These are phyloP conservation scores for Enteromius fasciolatus DNA, from an alignment of 2,797 vertebrate genomes.

Conservation along the genomic window DNA sequence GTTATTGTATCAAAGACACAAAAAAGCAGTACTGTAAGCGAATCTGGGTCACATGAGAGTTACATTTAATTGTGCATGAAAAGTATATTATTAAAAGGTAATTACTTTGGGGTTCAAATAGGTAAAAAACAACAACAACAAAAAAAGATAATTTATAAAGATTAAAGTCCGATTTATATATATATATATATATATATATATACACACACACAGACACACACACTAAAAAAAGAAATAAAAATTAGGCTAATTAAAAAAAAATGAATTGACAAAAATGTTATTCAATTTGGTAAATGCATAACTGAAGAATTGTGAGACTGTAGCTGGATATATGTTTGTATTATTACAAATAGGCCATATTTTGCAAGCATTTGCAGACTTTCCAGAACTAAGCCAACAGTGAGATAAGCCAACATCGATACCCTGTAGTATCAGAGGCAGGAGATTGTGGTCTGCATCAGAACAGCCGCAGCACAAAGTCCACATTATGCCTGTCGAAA, in stretches of 20 bases:
- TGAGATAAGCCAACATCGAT: conserved; percentile 58
- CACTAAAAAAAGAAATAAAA: too few species aligned
- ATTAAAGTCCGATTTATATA: too few species aligned
- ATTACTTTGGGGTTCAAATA: neutral
- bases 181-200: too few species aligned
- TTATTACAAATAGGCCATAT: conserved; percentile 49
- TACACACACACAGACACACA: too few species aligned
- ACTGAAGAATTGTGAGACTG: neutral
- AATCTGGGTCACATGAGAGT: conserved; percentile 42
- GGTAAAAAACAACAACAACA: too few species aligned
- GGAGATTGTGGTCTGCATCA: conserved; percentile 50
- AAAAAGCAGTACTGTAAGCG: conserved; percentile 49
- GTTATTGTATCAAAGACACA: neutral
- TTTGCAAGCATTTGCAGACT: conserved; percentile 62
- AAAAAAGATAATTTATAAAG: too few species aligned
- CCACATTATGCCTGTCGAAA: conserved; percentile 56
- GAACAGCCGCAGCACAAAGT: conserved; percentile 54
- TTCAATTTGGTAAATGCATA: neutral
- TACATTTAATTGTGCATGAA: neutral
- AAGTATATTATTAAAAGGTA: neutral
- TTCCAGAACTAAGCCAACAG: conserved; percentile 51
- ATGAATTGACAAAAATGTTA: too few species aligned
- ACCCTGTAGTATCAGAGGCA: conserved; percentile 56
- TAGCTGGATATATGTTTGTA: neutral
- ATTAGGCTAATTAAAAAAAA: too few species aligned